Base-by-base conservation (phyloP, 2,888 invertebrate species). In the Microdon myrmicae region DNA sequence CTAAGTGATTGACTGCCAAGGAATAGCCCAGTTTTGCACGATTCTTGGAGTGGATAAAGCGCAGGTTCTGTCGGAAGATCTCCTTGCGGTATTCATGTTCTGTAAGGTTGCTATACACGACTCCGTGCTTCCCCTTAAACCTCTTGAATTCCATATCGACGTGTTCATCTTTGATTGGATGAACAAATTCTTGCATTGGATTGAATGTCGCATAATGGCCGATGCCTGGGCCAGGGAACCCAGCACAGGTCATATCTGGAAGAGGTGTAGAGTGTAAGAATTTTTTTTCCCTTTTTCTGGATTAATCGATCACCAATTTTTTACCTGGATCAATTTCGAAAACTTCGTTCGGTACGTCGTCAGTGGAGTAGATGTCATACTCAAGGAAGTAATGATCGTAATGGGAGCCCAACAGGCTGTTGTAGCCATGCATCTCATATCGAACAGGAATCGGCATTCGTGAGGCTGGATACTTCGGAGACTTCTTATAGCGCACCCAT, bases 391-490 rank as follows among this genome's bases (percentile, higher is more conserved):
- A 97, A 77, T 96, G 95, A 79, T 97, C 96, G 74, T 91, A 96
- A 79, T 97, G 96, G 0, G 96, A 96, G 1, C 96, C 96, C n/a
- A 97, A 82, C 1, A 97, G 82, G 0, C 89, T 86, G 77, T 97
- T 96, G 79, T 85, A 96, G 0, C 96, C 97, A 73, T 87, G 87
- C 96, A 97, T 97, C 81, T 96, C 94, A 77, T 96, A 97, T 61
- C 86, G 85, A 28, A 90, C 84, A 0, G 90, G 92, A 31, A 92
- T 86, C 5, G 91, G 86, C 61, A 86, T 76, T 4, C 78, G 73
- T 2, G 78, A 71, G 2, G 73, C 71, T 2, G 78, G 76, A 70
- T 79, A 78, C 41, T 81, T 78, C 2, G 84, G 74, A 1, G 83
- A 83, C 74, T 85, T 88, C 83, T 85, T 87, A 72, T 87, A 89